Base-by-base conservation (phyloP, 2,888 invertebrate genomes). In the Tipula unca region DNA sequence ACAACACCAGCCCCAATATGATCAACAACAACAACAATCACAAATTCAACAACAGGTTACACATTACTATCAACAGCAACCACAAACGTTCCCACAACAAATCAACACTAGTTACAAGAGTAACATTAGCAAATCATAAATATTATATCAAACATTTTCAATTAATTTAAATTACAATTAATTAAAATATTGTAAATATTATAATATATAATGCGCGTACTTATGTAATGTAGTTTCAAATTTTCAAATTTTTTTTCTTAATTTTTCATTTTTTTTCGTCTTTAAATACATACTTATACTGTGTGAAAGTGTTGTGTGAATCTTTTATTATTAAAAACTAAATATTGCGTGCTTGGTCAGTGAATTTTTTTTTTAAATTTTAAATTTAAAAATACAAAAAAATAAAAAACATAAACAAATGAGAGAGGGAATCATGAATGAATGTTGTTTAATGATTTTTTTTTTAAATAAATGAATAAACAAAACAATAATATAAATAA, bases 51-150 rank as follows among this genome's bases (percentile, higher is more conserved):
- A 48, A 48, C 48, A 48, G 6, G 25, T 10, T 0, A 1, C 25
- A 10, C 69, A 69, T 10, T 69, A 69, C 69, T 69, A 69, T 25
- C 69, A 69, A 69, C 69, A 69, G 20, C 69, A 69, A n/a, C 25
- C 69, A 3, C 69, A 69, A 69, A 69, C 25, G 20, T 69, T 69
- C 25, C 69, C 69, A 69, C 69, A 69, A 69, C 69, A 69, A 69
- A 69, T 69, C 69, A 69, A 20, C 69, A 69, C 69, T 69, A 69
- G 69, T 25, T 69, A 69, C 69, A 69, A 69, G 69, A 69, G 69
- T 69, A 69, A 69, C 69, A 69, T 69, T 69, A 69, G 69, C 25
- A 69, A 69, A 69, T 69, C 69, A 69, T 69, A 69, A 69, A 69
- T 14, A 54, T 54, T 54, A 10, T 10, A 39, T 39, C 5, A 54